Base-by-base conservation (phyloP, 2,113 vertebrate genomes). In the Nycticryphes semicollaris region DNA sequence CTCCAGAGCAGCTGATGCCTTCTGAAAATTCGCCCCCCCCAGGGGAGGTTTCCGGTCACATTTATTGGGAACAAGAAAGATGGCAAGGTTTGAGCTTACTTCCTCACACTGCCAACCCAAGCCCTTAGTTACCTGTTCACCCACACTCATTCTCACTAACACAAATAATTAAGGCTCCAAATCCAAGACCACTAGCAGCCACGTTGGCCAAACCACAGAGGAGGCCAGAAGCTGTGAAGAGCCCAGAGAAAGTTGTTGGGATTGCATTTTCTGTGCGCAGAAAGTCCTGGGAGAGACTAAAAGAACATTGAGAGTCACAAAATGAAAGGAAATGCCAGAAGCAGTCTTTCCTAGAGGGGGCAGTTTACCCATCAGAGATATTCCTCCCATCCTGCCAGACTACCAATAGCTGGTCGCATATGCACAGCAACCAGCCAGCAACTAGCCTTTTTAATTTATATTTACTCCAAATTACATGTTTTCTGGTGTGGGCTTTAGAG, bases 391-490 rank as follows among this genome's bases (percentile, higher is more conserved):
- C 25, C 27, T n/a, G 47, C 39, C 78, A 92, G 33, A 47, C 76
- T 95, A 59, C 53, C 41, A 60, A 59, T 16, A 90, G 51, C 67
- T 82, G 67, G 74, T 64, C 53, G 16, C 31, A 51, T 82, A 74
- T 88, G 41, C 64, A 83, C 74, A 83, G 88, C 60, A 92, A 84
- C 30, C 70, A 89, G 82, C n/a, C 73, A 81, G 73, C n/a, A 91
- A 68, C 18, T 24, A 19, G 33, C 27, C 63, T 53, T 83, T 48
- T 5, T 1, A 57, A 93, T 45, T 86, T 74, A 6, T 92, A 78
- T 95, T 96, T 94, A 47, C 50, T 79, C 48, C 74, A 81, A 93
- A 84, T 95, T 84, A 78, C 56, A 35, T 62, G 27, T 82, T 83
- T 89, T 69, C 75, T 91, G 59, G 30, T 54, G 30, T 53, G 6